Conservation (phyloP, 2,113 vertebrate species). For the Oryzias curvinotus region DNA sequence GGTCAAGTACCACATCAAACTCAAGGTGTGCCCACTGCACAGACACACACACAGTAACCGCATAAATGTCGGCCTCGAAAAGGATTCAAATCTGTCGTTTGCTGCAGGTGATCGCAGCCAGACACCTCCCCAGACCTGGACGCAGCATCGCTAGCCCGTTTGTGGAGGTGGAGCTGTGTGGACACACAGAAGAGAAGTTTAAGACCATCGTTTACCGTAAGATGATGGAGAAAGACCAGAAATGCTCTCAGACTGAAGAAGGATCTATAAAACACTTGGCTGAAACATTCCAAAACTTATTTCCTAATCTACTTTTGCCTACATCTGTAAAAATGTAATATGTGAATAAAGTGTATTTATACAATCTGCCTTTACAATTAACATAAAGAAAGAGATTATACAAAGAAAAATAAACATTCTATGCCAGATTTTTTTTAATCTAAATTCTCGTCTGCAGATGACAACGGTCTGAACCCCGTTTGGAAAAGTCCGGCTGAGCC, state of each 20-base stretch:
- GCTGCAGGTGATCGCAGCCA: slow-evolving; percentile 88
- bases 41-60: neutral
- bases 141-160: slow-evolving; percentile 94
- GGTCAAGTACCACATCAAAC: slow-evolving; percentile 76
- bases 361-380: too few species aligned
- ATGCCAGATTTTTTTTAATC: too few species aligned
- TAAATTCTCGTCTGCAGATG: slow-evolving; percentile 75
- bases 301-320: too few species aligned
- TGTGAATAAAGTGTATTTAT: too few species aligned
- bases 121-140: slow-evolving; percentile 90
- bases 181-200: slow-evolving; percentile 89
- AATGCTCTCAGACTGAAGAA: too few species aligned
- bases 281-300: too few species aligned
- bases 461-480: slow-evolving; percentile 93
- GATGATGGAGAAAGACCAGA: neutral
- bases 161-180: slow-evolving; percentile 94
- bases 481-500: slow-evolving; percentile 85
- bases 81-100: neutral
- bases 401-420: too few species aligned
- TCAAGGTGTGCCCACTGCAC: slow-evolving; percentile 57
- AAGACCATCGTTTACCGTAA: slow-evolving; percentile 86
- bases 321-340: too few species aligned
- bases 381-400: too few species aligned
- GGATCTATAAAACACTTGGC: too few species aligned
- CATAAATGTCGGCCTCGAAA: too few species aligned